Evolutionary conservation across 2,113 vertebrate genomes (phyloP).

Genomic region (Pelmatolapia mariae): DNA sequence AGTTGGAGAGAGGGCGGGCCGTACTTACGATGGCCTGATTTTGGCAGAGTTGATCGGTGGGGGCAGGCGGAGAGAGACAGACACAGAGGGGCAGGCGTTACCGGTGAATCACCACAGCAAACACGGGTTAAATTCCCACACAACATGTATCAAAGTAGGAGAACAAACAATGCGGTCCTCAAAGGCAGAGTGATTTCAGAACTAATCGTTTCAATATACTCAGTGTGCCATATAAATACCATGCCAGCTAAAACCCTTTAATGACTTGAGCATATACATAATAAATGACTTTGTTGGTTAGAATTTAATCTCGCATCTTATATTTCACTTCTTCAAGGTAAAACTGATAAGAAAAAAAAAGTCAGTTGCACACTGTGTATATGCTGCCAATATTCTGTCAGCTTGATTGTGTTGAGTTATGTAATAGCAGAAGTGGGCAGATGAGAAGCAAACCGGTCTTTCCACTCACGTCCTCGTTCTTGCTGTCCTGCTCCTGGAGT

Average conservation of each 20-base stretch:
- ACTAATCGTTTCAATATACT: background rate
- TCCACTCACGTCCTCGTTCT: slow-evolving; percentile 82
- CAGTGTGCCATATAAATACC: background rate
- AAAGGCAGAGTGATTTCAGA: background rate
- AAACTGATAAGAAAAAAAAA: background rate
- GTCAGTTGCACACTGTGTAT: background rate
- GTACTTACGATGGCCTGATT: slow-evolving; percentile 79
- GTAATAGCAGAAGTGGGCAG: background rate
- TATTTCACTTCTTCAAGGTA: background rate
- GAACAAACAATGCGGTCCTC: background rate
- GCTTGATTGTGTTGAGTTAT: background rate
- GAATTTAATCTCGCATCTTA: background rate
- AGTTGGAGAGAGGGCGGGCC: slow-evolving; percentile 35
- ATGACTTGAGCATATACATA: background rate
- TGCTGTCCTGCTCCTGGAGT: slow-evolving; percentile 81
- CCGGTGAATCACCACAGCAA: slow-evolving; percentile 65
- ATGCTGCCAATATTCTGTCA: background rate
- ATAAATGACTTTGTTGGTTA: background rate
- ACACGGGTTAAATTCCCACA: slow-evolving; percentile 52
- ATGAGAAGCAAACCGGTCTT: background rate
- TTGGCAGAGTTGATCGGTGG: slow-evolving; percentile 51
- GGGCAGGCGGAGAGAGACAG: slow-evolving; percentile 48
- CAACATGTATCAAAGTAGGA: background rate
- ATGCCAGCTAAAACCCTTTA: background rate
- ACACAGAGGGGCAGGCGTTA: slow-evolving; percentile 67